phyloP scores from a whole-genome alignment of 2,797 vertebrate genomes.

The Sebastes glaucus region DNA sequence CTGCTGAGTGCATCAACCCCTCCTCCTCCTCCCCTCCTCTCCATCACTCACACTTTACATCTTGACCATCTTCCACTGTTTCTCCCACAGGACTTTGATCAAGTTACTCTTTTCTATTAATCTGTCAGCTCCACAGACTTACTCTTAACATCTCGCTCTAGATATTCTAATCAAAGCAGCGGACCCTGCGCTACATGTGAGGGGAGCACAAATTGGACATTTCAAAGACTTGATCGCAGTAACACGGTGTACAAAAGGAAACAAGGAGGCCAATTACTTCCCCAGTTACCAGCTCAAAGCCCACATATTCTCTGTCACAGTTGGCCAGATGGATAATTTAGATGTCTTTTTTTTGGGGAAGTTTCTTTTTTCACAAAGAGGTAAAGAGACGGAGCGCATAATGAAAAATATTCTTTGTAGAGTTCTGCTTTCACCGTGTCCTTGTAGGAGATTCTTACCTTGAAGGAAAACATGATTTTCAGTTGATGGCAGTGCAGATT shows the following conservation, averaged over 20 bases:
- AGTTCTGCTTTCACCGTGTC: background rate
- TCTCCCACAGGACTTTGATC: constrained; percentile 2
- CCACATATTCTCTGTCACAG: constrained; percentile 8
- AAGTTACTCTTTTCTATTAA: constrained; percentile 3
- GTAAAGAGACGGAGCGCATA: background rate
- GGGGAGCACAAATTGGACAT: constrained; percentile 42
- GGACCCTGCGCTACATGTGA: background rate
- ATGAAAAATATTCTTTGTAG: background rate
- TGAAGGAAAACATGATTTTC: background rate
- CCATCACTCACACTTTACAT: background rate
- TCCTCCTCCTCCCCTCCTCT: background rate
- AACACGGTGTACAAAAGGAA: constrained; percentile 14
- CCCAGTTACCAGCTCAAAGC: constrained; percentile 32
- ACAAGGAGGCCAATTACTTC: constrained; percentile 39
- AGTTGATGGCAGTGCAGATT: background rate
- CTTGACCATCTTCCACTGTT: constrained; percentile 8
- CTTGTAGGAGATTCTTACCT: background rate
- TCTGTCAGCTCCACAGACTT: constrained; percentile 9
- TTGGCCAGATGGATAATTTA: constrained; percentile 17
- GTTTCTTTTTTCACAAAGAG: background rate
- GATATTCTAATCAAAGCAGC: constrained; percentile 32
- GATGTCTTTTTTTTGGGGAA: background rate
- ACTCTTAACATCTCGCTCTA: constrained; percentile 5
- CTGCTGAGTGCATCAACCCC: background rate
- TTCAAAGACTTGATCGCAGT: constrained; percentile 8